Conservation (phyloP, 1,140 invertebrate genomes). For the Hermetia illucens region DNA sequence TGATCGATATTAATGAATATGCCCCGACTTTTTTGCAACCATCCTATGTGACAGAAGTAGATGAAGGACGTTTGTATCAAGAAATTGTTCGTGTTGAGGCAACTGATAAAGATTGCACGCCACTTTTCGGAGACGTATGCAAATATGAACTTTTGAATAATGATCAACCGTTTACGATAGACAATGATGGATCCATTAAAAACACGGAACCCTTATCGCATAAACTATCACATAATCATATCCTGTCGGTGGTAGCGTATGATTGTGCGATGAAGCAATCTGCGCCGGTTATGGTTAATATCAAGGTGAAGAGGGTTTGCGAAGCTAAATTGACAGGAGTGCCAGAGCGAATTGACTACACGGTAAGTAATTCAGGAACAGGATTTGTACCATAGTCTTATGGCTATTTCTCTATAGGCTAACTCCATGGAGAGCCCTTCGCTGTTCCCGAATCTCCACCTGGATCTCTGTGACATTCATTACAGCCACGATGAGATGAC, state of each 20-base stretch:
- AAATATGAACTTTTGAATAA: slow-evolving; percentile 86
- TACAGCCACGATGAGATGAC: slow-evolving; percentile 42
- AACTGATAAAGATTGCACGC: slow-evolving; percentile 79
- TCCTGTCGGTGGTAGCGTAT: slow-evolving; percentile 90
- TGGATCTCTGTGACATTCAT: slow-evolving; percentile 78
- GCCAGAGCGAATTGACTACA: slow-evolving; percentile 82
- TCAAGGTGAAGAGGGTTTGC: slow-evolving; percentile 53
- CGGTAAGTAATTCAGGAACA: slow-evolving; percentile 42
- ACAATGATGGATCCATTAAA: slow-evolving; percentile 75
- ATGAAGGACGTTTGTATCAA: slow-evolving; percentile 80
- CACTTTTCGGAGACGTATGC: slow-evolving; percentile 85
- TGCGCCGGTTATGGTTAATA: slow-evolving; percentile 83
- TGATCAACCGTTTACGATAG: slow-evolving; percentile 83
- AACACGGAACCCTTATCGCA: slow-evolving; percentile 88
- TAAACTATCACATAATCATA: slow-evolving; percentile 85
- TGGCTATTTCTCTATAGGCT: slow-evolving; percentile 11
- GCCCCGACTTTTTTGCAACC: slow-evolving; percentile 76
- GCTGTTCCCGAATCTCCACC: slow-evolving; percentile 69
- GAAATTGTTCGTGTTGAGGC: slow-evolving; percentile 83
- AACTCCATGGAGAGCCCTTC: slow-evolving; percentile 29
- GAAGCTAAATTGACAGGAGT: slow-evolving; percentile 42
- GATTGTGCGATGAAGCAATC: slow-evolving; percentile 88
- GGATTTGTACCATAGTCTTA: not conserved
- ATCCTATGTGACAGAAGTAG: slow-evolving; percentile 78
- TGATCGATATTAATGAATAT: slow-evolving; percentile 90